A percentile compares a stretch with the other conserved stretches of the same genome.
These are phyloP conservation scores for Tipula confusa DNA, from an alignment of 2,888 invertebrate species.

Conservation along the genomic window DNA sequence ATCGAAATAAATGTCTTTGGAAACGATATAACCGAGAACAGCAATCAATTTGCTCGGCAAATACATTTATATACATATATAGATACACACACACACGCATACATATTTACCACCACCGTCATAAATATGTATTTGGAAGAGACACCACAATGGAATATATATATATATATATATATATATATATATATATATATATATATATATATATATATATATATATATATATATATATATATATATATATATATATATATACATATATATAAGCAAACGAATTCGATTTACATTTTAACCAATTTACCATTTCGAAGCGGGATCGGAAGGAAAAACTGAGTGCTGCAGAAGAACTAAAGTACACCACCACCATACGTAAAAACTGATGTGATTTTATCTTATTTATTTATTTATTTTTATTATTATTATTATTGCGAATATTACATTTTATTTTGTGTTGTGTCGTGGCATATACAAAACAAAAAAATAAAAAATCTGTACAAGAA, in stretches of 20 bases:
- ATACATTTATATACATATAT: too few species aligned
- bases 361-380: neutral
- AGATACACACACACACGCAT: neutral
- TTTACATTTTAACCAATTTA: neutral
- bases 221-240: neutral
- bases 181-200: neutral
- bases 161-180: too few species aligned
- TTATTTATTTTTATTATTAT: constrained; percentile 3
- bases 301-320: too few species aligned
- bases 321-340: neutral
- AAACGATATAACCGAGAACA: neutral
- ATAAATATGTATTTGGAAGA: neutral
- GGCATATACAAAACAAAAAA: neutral
- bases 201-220: neutral
- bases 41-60: neutral
- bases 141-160: constrained; percentile 12
- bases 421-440: neutral
- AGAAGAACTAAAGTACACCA: neutral
- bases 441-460: neutral
- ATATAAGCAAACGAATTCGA: neutral
- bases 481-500: neutral
- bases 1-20: neutral
- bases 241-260: neutral
- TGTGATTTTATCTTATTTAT: neutral
- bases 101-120: too few species aligned